Conservation (phyloP, 2,888 invertebrate species). For the Eugnorisma glareosa region DNA sequence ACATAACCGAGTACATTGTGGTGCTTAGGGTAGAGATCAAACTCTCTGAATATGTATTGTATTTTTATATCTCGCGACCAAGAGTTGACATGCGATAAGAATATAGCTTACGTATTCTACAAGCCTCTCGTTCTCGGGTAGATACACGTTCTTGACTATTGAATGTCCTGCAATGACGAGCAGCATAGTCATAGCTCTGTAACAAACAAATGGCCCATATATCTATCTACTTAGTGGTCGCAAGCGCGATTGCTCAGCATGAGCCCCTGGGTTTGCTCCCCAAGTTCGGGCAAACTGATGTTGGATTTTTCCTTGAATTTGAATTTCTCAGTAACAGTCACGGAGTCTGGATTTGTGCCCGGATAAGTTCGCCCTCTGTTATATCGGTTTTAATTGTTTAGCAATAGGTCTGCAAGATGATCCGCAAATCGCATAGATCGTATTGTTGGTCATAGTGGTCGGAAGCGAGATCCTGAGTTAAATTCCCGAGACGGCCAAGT, state of each 20-base stretch:
- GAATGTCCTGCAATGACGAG: slow-evolving; percentile 58
- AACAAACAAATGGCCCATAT: slow-evolving; percentile 7
- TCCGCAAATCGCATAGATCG: too few relatives aligned
- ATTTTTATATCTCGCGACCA: not conserved
- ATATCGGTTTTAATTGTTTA: too few relatives aligned
- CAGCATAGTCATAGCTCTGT: slow-evolving; percentile 25
- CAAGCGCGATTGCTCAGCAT: not conserved
- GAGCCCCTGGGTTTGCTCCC: not conserved
- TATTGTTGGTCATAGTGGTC: too few relatives aligned
- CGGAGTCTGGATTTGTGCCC: too few relatives aligned
- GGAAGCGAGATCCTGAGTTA: too few relatives aligned
- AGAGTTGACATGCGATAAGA: not conserved
- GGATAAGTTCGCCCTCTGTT: too few relatives aligned
- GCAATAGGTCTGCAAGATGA: too few relatives aligned
- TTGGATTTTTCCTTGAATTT: not conserved
- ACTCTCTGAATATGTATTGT: not conserved
- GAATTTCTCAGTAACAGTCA: not conserved
- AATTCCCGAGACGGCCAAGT: too few relatives aligned
- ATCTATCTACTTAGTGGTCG: not conserved
- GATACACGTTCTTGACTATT: slow-evolving; percentile 14
- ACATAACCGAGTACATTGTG: not conserved
- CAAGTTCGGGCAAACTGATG: not conserved
- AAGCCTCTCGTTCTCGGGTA: slow-evolving; percentile 51
- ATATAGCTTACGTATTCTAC: slow-evolving; percentile 67
- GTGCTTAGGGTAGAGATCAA: not conserved